Percentiles rank a stretch among this genome's conserved stretches.
phyloP scores from a whole-genome alignment of 2,888 invertebrate genomes.

The Ophraella communa region DNA sequence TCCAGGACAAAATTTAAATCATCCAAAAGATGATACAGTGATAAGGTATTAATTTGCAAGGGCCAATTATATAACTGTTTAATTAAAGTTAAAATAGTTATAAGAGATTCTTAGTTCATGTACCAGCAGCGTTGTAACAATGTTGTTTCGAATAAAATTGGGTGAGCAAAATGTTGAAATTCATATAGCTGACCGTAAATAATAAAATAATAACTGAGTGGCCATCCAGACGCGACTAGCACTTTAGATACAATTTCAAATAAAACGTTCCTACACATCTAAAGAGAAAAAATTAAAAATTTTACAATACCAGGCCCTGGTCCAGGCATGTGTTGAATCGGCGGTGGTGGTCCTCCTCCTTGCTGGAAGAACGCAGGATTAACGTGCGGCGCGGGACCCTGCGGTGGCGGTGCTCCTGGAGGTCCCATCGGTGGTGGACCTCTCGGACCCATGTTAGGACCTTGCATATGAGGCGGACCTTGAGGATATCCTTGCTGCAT shows the following conservation, averaged over 20 bases:
- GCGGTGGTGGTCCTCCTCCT: slow-evolving; percentile 65
- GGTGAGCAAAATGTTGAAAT: neutral
- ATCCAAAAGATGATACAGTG: too few relatives aligned
- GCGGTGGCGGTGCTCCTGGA: slow-evolving; percentile 62
- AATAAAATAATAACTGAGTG: neutral
- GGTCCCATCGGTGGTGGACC: slow-evolving; percentile 66
- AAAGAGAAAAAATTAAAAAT: slow-evolving; percentile 31
- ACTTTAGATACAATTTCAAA: neutral
- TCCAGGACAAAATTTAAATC: too few relatives aligned
- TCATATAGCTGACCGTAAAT: neutral
- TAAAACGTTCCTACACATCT: slow-evolving; percentile 25
- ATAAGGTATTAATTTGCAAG: too few relatives aligned
- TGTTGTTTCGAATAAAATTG: neutral
- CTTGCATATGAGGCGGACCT: slow-evolving; percentile 75
- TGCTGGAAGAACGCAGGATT: slow-evolving; percentile 97
- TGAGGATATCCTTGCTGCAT: slow-evolving; percentile 75
- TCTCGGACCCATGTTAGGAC: slow-evolving; percentile 64
- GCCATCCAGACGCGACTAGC: neutral
- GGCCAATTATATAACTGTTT: too few relatives aligned
- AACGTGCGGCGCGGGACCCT: slow-evolving; percentile 87
- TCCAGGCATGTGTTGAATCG: slow-evolving; percentile 63
- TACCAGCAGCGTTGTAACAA: too few relatives aligned
- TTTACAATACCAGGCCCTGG: slow-evolving; percentile 53
- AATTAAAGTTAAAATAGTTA: too few relatives aligned
- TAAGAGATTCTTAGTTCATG: too few relatives aligned